Conservation (phyloP, 2,113 vertebrate species). For the Misgurnus anguillicaudatus region DNA sequence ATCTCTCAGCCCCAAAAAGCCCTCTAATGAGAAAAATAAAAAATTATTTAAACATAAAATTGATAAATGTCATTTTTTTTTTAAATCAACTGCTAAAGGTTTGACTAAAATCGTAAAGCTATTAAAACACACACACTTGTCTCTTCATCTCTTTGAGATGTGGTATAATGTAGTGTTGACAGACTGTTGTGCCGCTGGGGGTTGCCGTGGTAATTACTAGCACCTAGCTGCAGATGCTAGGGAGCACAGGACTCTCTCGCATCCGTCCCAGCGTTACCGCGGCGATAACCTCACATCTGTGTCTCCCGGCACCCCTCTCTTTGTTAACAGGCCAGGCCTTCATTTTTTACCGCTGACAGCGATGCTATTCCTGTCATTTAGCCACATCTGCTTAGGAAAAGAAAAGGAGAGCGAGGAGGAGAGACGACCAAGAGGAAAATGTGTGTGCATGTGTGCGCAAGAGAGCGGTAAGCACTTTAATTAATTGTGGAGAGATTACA, state of each 20-base stretch:
- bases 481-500: constrained; percentile 99
- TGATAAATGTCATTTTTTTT: too few species aligned
- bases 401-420: constrained; percentile 26
- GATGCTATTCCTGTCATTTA: constrained; percentile 91
- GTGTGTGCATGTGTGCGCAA: constrained; percentile 39
- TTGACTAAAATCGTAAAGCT: background rate
- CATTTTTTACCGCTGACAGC: constrained; percentile 99
- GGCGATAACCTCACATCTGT: constrained; percentile 86
- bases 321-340: constrained; percentile 89
- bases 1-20: too few species aligned
- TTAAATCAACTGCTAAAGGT: background rate
- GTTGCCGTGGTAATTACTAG: constrained; percentile 84
- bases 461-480: constrained; percentile 89
- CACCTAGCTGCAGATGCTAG: constrained; percentile 84
- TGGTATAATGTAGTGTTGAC: constrained; percentile 69
- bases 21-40: too few species aligned
- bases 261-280: constrained; percentile 76
- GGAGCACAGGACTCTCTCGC: constrained; percentile 79
- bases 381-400: constrained; percentile 90
- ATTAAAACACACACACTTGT: background rate
- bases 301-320: constrained; percentile 74
- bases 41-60: too few species aligned
- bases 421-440: constrained; percentile 52
- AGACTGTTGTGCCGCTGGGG: constrained; percentile 75
- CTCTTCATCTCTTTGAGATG: constrained; percentile 56